phyloP scores from a whole-genome alignment of 2,113 vertebrate species.

The Picathartes gymnocephalus region DNA sequence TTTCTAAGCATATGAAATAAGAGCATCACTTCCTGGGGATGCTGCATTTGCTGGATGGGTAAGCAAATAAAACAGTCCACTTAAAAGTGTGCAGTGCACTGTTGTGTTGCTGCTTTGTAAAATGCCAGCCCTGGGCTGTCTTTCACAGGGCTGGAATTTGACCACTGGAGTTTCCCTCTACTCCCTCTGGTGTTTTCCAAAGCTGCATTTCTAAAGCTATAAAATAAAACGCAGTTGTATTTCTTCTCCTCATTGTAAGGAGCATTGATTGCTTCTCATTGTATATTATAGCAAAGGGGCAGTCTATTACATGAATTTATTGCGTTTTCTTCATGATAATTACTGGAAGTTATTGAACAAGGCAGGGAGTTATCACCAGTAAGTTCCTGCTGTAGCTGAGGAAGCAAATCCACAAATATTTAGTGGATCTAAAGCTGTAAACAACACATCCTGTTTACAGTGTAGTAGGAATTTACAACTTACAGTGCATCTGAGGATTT shows the following conservation, averaged over 20 bases:
- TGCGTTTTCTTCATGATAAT: constrained; percentile 78
- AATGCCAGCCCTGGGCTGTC: constrained; percentile 49
- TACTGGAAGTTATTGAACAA: constrained; percentile 82
- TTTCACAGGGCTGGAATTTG: constrained; percentile 43
- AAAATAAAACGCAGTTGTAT: constrained; percentile 74
- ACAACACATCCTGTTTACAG: constrained; percentile 67
- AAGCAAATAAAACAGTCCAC: constrained; percentile 43
- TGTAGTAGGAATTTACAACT: constrained; percentile 61
- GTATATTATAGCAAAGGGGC: constrained; percentile 77
- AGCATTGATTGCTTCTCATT: constrained; percentile 76
- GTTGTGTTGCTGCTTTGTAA: constrained; percentile 40
- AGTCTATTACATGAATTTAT: constrained; percentile 80
- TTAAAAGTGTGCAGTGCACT: background rate
- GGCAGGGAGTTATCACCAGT: constrained; percentile 73
- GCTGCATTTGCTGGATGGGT: constrained; percentile 16
- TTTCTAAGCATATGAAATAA: constrained; percentile 3
- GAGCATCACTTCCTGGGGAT: background rate
- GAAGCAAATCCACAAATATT: constrained; percentile 77
- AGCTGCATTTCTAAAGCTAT: constrained; percentile 60
- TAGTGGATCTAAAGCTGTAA: constrained; percentile 73
- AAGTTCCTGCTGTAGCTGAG: constrained; percentile 72
- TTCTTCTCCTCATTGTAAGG: constrained; percentile 77
- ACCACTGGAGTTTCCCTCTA: constrained; percentile 61
- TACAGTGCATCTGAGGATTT: constrained; percentile 29
- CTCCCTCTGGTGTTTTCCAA: constrained; percentile 76